Conservation (phyloP, 2,888 invertebrate species). For the Drosophila mettleri region DNA sequence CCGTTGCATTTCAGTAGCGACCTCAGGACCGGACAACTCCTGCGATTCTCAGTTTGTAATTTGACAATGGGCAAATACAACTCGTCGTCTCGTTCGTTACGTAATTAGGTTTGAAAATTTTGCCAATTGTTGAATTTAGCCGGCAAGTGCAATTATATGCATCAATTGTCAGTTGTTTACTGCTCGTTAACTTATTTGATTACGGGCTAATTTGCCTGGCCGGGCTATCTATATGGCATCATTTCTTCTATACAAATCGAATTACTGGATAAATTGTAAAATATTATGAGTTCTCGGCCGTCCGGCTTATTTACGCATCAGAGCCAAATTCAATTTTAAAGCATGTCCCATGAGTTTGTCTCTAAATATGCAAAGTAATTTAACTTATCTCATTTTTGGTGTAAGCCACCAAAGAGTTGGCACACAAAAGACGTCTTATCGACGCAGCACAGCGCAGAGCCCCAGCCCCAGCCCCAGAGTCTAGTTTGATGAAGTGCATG, state of each 20-base stretch:
- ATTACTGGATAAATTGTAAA: slow-evolving; percentile 10
- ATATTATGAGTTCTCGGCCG: slow-evolving; percentile 6
- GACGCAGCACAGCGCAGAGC: slow-evolving; percentile 32
- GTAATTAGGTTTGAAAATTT: slow-evolving; percentile 77
- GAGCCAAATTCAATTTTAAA: slow-evolving; percentile 39
- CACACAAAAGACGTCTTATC: slow-evolving; percentile 64
- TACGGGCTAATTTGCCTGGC: slow-evolving; percentile 66
- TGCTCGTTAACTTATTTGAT: slow-evolving; percentile 79
- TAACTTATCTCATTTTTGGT: slow-evolving; percentile 69
- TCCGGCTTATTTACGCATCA: slow-evolving; percentile 35
- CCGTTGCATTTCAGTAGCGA: slow-evolving; percentile 66
- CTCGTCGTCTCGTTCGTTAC: slow-evolving; percentile 40
- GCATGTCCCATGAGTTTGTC: slow-evolving; percentile 31
- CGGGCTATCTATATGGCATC: slow-evolving; percentile 7
- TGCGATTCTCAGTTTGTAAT: slow-evolving; percentile 47
- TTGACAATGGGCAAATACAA: slow-evolving; percentile 47
- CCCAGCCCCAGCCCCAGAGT: slow-evolving; percentile 22
- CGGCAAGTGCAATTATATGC: slow-evolving; percentile 72
- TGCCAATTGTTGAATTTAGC: slow-evolving; percentile 74
- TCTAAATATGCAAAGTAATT: slow-evolving; percentile 73
- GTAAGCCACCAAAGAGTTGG: slow-evolving; percentile 52
- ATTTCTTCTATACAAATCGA: neutral
- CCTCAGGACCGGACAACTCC: slow-evolving; percentile 31
- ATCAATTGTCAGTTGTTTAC: slow-evolving; percentile 75
- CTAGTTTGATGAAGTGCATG: slow-evolving; percentile 77